Evolutionary conservation across 2,113 vertebrate species (phyloP), one percentile per base, ranked within the genome.

Genomic region (Colaptes auratus): DNA sequence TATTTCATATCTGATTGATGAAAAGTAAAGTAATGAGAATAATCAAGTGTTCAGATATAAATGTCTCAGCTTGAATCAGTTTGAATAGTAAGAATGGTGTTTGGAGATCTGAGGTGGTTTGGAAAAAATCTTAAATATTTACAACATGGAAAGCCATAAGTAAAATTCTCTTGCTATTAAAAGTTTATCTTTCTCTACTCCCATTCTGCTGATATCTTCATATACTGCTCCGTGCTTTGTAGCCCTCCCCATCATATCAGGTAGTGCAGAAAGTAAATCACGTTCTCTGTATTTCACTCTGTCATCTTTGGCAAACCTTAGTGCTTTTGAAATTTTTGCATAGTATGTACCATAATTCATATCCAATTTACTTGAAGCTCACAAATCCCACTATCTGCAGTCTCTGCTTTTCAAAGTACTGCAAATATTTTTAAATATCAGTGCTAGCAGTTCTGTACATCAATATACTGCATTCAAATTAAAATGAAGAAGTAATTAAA

Each of bases 131-230:
- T 1, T n/a, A 79, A 75, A 52, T 69, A 78, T 44, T 75, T 60
- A 44, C 33, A 61, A 53, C 21, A 59, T 31, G 61, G 27, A 82
- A 91, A 44, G 17, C 1, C 2, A 0, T 9, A 14, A 73, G 5
- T 70, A 70, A 82, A 89, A 61, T 24, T 48, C 1, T 55, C 14
- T 39, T 53, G 8, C 13, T 69, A 2, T 42, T 35, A 19, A n/a
- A 3, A n/a, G 1, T 0, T 30, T 52, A 53, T 67, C 7, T 11
- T 81, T 4, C 12, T 67, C 1, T n/a, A 28, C 1, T 42, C 9
- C 14, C 11, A 52, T 7, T 33, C 8, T 33, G 7, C 3, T 3
- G 2, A 18, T 44, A 6, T 36, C 30, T 86, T 82, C 42, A 63
- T 30, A 23, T 8, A 66, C 10, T 17, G 3, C 53, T 48, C 9